Evolutionary conservation across 2,113 vertebrate species (phyloP).

Genomic region (Aythya baeri): DNA sequence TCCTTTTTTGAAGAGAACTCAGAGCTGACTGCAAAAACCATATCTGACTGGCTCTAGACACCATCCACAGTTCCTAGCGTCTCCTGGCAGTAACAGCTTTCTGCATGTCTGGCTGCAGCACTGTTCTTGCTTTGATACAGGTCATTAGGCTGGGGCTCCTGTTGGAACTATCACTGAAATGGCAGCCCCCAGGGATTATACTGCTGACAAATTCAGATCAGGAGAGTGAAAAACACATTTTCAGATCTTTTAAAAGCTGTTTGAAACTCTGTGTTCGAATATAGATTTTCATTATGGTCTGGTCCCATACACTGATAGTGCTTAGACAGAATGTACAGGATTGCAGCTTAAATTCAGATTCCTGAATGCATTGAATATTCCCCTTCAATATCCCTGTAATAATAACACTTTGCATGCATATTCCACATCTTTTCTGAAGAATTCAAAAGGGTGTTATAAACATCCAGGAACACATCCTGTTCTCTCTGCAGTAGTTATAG

Average conservation of each 20-base stretch:
- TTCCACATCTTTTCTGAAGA: not conserved
- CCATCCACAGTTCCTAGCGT: not conserved
- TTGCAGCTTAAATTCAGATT: not conserved
- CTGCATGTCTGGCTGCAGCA: not conserved
- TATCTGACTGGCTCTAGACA: conserved; percentile 10
- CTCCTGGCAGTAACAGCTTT: conserved; percentile 11
- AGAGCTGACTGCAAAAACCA: not conserved
- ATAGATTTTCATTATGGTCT: not conserved
- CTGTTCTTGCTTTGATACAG: conserved; percentile 3
- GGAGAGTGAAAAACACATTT: conserved; percentile 19
- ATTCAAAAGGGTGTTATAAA: not conserved
- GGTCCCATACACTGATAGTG: not conserved
- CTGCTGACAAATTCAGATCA: conserved; percentile 47
- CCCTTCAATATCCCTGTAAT: not conserved
- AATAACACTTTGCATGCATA: not conserved
- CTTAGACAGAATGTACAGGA: not conserved
- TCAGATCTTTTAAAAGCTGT: not conserved
- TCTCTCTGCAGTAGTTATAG: not conserved
- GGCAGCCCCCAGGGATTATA: conserved; percentile 3
- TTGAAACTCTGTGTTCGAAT: conserved; percentile 8
- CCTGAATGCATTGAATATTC: not conserved
- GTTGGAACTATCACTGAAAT: conserved; percentile 30
- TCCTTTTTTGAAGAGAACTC: not conserved
- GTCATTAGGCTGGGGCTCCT: conserved; percentile 52
- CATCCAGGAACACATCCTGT: not conserved